phyloP scores from a whole-genome alignment of 2,113 vertebrate species.

The Chroicocephalus ridibundus region DNA sequence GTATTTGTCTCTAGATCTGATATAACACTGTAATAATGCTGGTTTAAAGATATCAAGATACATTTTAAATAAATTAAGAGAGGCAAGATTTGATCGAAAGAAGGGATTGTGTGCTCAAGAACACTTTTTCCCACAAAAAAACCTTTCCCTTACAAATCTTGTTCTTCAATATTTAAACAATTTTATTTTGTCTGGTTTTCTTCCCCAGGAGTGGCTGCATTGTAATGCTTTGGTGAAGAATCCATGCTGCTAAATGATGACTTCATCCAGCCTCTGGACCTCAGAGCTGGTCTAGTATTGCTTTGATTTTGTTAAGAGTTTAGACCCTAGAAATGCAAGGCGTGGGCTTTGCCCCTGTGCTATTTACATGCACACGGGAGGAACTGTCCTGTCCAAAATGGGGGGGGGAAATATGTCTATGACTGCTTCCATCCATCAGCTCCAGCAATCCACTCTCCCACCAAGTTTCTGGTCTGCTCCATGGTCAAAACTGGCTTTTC shows the following conservation, averaged over 20 bases:
- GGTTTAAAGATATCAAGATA: background rate
- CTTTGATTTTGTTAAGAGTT: conserved; percentile 29
- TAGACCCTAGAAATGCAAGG: background rate
- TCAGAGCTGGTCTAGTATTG: background rate
- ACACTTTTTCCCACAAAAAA: background rate
- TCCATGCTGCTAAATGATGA: background rate
- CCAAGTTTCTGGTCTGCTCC: conserved; percentile 55
- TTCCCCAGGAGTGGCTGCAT: background rate
- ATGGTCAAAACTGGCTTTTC: conserved; percentile 29
- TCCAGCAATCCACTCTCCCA: conserved; percentile 39
- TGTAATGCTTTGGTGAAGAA: background rate
- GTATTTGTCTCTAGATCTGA: background rate
- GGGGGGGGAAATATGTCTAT: background rate
- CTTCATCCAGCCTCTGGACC: background rate
- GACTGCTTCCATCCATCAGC: conserved; percentile 28
- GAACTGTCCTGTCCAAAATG: background rate
- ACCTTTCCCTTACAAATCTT: background rate
- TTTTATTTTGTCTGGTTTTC: background rate
- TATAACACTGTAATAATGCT: background rate
- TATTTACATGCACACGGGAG: background rate
- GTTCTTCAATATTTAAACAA: background rate
- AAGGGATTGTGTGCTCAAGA: background rate
- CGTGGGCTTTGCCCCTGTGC: background rate
- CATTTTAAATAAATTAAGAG: background rate
- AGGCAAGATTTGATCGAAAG: background rate